Conservation (phyloP, 1,140 invertebrate species). For the Mycetomoellerius zeteki region DNA sequence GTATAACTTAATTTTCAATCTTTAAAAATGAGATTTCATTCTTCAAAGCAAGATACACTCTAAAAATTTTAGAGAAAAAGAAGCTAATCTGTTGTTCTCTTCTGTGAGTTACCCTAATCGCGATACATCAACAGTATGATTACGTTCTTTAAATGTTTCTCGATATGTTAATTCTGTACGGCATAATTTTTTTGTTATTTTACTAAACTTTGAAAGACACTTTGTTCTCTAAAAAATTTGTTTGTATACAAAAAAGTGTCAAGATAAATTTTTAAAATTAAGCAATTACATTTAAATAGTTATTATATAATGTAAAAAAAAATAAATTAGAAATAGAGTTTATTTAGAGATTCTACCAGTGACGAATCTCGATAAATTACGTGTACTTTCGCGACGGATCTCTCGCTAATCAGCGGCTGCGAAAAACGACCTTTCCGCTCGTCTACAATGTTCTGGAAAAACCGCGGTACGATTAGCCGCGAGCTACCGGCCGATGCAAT, state of each 20-base stretch:
- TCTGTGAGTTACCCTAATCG: slow-evolving; percentile 15
- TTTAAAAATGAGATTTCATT: too few species aligned
- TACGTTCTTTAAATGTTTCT: not conserved
- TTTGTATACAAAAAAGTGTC: not conserved
- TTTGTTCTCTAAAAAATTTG: not conserved
- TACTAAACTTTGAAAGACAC: not conserved
- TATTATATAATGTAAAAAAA: not conserved
- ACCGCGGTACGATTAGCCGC: slow-evolving; percentile 45
- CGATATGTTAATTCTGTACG: not conserved
- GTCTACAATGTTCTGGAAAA: slow-evolving; percentile 50
- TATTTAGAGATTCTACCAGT: not conserved
- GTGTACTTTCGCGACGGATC: slow-evolving; percentile 13
- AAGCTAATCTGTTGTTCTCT: not conserved
- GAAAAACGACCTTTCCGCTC: slow-evolving; percentile 40
- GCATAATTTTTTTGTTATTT: not conserved
- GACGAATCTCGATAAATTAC: not conserved
- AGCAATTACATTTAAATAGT: not conserved
- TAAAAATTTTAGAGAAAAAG: too few species aligned
- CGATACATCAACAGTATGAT: slow-evolving; percentile 2
- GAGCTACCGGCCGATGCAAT: slow-evolving; percentile 28
- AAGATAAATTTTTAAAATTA: not conserved
- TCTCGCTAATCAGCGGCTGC: slow-evolving; percentile 66
- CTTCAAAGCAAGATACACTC: too few species aligned
- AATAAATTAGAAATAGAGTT: not conserved
- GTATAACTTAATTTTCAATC: too few species aligned